Conservation (phyloP, 2,113 vertebrate genomes). For the Halcyon senegalensis region DNA sequence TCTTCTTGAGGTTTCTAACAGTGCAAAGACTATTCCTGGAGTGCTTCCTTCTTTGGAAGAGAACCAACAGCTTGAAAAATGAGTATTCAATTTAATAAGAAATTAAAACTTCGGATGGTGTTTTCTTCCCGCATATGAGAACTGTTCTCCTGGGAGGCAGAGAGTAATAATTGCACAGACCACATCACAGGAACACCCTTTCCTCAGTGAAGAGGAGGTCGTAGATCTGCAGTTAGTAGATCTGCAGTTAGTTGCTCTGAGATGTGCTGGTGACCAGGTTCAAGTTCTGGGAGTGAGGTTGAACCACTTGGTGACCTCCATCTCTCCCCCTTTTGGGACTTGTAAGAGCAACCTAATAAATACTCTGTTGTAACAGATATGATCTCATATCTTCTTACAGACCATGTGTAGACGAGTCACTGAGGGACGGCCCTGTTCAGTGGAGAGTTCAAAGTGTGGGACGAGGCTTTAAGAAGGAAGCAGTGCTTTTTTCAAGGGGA, state of each 20-base stretch:
- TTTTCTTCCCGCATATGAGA: not conserved
- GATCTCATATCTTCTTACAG: constrained; percentile 11
- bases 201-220: not conserved
- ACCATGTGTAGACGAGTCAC: not conserved
- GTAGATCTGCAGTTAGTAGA: not conserved
- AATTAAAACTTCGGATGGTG: not conserved
- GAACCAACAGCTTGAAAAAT: not conserved
- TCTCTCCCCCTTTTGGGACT: not conserved
- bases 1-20: not conserved
- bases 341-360: not conserved
- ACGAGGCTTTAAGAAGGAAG: not conserved
- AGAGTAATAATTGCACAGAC: not conserved
- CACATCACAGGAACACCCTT: not conserved
- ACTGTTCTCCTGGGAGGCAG: accelerated
- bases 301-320: not conserved
- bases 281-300: not conserved
- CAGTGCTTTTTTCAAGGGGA: not conserved
- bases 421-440: not conserved
- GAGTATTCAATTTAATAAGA: not conserved
- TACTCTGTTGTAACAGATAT: not conserved
- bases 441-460: not conserved
- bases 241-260: not conserved
- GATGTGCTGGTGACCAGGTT: not conserved
- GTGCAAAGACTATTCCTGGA: not conserved
- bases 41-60: not conserved